Conservation (phyloP, 1,140 invertebrate genomes). For the Hyles euphorbiae region DNA sequence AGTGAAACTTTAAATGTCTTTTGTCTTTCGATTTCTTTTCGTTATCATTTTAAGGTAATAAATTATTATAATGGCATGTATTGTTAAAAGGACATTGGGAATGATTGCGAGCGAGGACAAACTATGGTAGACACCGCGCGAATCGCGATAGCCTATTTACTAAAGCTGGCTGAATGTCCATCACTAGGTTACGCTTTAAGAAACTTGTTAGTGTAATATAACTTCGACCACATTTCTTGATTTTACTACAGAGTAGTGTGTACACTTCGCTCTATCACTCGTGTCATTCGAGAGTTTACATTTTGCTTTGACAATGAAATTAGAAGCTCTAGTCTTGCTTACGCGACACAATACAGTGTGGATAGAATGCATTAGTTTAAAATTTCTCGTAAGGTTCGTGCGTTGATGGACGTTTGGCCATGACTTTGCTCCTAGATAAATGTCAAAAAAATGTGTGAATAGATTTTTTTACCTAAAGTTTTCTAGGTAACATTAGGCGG, state of each 20-base stretch:
- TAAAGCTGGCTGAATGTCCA: neutral
- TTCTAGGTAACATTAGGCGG: slow-evolving; percentile 38
- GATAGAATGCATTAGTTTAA: too few species aligned
- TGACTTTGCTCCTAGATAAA: slow-evolving; percentile 32
- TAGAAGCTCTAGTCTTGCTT: too few species aligned
- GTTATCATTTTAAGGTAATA: slow-evolving; percentile 42
- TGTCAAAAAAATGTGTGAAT: slow-evolving; percentile 46
- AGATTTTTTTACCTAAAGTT: slow-evolving; percentile 64
- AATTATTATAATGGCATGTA: slow-evolving; percentile 47
- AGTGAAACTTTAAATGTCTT: slow-evolving; percentile 21
- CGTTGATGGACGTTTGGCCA: too few species aligned
- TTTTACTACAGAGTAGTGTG: too few species aligned
- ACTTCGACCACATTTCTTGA: too few species aligned
- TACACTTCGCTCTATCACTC: too few species aligned
- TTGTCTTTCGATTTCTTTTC: slow-evolving; percentile 37
- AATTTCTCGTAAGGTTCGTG: too few species aligned
- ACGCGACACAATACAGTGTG: too few species aligned
- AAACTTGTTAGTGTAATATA: neutral
- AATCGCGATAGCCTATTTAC: slow-evolving; percentile 1
- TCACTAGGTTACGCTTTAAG: slow-evolving; percentile 2
- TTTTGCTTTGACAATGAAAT: too few species aligned
- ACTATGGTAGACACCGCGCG: slow-evolving; percentile 16
- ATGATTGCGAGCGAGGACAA: slow-evolving; percentile 12
- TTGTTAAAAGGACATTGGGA: slow-evolving; percentile 29
- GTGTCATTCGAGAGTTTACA: too few species aligned